phyloP scores from a whole-genome alignment of 2,797 vertebrate genomes.

The Gymnodraco acuticeps region DNA sequence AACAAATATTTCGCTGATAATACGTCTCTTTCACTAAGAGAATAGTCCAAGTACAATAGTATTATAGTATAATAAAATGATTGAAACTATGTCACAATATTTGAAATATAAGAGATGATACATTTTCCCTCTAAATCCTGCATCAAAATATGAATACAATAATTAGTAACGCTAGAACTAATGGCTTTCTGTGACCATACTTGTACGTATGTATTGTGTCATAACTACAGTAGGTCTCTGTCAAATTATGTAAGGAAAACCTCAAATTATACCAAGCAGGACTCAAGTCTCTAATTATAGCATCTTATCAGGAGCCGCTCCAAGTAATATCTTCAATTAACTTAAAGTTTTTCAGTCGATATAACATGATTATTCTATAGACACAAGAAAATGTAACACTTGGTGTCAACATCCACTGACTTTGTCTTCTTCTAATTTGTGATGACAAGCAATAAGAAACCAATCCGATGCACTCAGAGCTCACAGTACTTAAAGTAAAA shows the following conservation, averaged over 20 bases:
- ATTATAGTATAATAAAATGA: no score
- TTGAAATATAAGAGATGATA: no score
- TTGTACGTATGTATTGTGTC: background rate
- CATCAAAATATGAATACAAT: no score
- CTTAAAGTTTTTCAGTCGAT: background rate
- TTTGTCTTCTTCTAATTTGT: constrained; percentile 8
- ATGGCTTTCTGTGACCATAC: background rate
- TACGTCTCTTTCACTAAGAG: no score
- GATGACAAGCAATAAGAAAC: constrained; percentile 4
- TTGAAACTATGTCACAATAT: no score
- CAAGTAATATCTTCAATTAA: constrained; percentile 19
- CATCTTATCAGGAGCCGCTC: background rate
- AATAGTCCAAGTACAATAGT: no score
- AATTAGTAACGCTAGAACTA: no score
- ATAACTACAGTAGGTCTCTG: background rate
- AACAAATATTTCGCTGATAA: no score
- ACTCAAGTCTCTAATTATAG: background rate
- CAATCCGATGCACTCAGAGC: constrained; percentile 1
- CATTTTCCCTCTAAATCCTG: no score
- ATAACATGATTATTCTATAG: background rate
- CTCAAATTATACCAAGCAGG: no score
- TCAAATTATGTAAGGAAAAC: no score
- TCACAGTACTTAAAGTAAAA: constrained; percentile 18
- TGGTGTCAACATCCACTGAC: background rate
- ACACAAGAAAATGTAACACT: background rate